Percentiles rank a stretch among this genome's conserved stretches.
Conservation (phyloP, 2,888 invertebrate genomes). For the Tachina lurida region DNA sequence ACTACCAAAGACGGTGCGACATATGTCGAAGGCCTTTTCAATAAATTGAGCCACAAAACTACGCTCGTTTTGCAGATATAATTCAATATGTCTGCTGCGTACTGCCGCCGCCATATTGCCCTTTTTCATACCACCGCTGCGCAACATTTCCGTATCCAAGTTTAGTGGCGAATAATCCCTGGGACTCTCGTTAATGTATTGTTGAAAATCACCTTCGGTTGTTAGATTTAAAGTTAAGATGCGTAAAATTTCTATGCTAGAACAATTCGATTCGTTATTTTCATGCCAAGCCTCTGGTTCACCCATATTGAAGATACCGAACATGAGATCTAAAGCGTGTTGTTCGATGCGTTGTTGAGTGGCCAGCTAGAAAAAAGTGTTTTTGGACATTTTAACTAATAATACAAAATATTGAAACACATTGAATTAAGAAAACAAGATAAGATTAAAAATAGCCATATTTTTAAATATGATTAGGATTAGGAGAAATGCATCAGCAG, state of each 20-base stretch:
- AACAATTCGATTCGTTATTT: constrained; percentile 79
- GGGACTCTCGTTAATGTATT: constrained; percentile 74
- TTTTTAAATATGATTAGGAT: too few relatives aligned
- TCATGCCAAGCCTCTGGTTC: constrained; percentile 78
- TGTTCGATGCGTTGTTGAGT: constrained; percentile 79
- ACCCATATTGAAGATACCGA: constrained; percentile 80
- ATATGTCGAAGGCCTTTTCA: constrained; percentile 78
- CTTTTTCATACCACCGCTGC: constrained; percentile 23
- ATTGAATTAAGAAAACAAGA: too few relatives aligned
- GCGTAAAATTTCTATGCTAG: constrained; percentile 81
- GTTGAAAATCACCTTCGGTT: constrained; percentile 77
- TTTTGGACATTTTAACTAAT: background rate
- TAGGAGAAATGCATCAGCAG: too few relatives aligned
- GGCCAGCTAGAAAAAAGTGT: constrained; percentile 73
- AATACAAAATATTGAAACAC: background rate
- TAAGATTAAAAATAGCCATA: too few relatives aligned
- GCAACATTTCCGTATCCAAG: constrained; percentile 29
- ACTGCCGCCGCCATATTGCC: constrained; percentile 27
- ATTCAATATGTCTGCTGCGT: constrained; percentile 77
- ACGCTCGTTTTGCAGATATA: constrained; percentile 78
- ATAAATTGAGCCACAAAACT: constrained; percentile 78
- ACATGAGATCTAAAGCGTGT: constrained; percentile 78
- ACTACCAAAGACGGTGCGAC: constrained; percentile 79
- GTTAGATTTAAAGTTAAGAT: constrained; percentile 79
- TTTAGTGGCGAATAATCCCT: constrained; percentile 74